These are phyloP conservation scores for Amblyjoppa fuscipennis DNA, from an alignment of 2,888 invertebrate genomes.

Conservation along the genomic window DNA sequence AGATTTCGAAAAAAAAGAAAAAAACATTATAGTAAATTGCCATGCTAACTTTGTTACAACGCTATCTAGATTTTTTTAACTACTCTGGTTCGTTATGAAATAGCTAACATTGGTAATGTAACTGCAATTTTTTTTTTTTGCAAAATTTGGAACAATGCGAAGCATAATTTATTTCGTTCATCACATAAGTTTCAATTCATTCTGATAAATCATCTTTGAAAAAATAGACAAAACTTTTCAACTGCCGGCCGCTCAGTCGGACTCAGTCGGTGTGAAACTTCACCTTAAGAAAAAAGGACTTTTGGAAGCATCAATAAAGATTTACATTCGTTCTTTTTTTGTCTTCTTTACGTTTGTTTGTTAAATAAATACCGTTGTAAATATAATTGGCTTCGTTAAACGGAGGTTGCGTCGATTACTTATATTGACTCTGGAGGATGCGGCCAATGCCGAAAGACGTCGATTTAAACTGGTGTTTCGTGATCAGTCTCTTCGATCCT, in stretches of 20 bases:
- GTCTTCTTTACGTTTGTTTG: conserved; percentile 10
- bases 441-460: conserved; percentile 51
- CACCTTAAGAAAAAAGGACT: not conserved
- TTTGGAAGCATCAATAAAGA: conserved; percentile 62
- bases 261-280: too few relatives aligned
- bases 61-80: not conserved
- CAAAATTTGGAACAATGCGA: too few relatives aligned
- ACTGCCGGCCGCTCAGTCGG: too few relatives aligned
- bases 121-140: too few relatives aligned
- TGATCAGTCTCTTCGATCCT: conserved; percentile 93
- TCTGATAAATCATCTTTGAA: too few relatives aligned
- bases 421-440: conserved; percentile 72
- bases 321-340: conserved; percentile 17
- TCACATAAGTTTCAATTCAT: too few relatives aligned
- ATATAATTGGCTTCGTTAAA: conserved; percentile 68
- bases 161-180: too few relatives aligned
- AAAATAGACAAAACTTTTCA: too few relatives aligned
- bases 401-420: conserved; percentile 60
- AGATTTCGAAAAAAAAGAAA: not conserved
- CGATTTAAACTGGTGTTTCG: conserved; percentile 90
- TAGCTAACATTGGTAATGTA: too few relatives aligned
- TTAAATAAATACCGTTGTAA: conserved; percentile 54
- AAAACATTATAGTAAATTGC: not conserved
- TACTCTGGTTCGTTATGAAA: too few relatives aligned
- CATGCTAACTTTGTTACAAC: not conserved